Evolutionary conservation across 2,797 vertebrate genomes (phyloP).

Genomic region (Mico argentatus): DNA sequence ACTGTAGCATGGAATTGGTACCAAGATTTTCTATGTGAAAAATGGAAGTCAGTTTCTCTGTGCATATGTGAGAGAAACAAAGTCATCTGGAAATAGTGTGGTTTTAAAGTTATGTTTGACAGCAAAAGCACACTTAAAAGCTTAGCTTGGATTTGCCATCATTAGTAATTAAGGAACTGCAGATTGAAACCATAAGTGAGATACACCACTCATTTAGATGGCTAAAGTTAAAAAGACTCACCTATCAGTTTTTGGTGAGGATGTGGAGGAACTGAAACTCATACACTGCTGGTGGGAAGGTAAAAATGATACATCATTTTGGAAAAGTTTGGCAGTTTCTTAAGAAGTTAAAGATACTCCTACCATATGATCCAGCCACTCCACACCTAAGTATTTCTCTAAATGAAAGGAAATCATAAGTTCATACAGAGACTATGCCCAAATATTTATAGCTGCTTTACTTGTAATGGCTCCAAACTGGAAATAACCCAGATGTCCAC

Average conservation of each 20-base stretch:
- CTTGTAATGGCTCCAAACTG: background rate
- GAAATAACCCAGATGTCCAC: background rate
- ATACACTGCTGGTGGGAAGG: rapidly evolving
- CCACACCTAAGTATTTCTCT: background rate
- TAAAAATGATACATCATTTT: background rate
- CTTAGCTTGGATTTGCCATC: background rate
- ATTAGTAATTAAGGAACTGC: background rate
- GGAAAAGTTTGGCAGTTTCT: background rate
- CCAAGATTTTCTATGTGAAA: background rate
- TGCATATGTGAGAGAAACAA: background rate
- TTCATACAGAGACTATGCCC: no score
- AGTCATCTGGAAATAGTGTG: background rate
- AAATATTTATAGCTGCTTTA: background rate
- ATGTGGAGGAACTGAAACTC: no score
- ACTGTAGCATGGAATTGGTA: background rate
- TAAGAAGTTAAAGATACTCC: background rate
- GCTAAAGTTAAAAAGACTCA: background rate
- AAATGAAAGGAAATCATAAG: background rate
- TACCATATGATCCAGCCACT: background rate
- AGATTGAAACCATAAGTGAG: background rate
- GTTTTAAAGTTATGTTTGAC: background rate
- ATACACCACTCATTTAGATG: background rate
- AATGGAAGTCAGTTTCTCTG: background rate
- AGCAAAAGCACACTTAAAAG: background rate
- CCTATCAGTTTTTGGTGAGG: rapidly evolving